Base-by-base conservation (phyloP, 2,888 invertebrate genomes). In the Rotaria macrura region DNA sequence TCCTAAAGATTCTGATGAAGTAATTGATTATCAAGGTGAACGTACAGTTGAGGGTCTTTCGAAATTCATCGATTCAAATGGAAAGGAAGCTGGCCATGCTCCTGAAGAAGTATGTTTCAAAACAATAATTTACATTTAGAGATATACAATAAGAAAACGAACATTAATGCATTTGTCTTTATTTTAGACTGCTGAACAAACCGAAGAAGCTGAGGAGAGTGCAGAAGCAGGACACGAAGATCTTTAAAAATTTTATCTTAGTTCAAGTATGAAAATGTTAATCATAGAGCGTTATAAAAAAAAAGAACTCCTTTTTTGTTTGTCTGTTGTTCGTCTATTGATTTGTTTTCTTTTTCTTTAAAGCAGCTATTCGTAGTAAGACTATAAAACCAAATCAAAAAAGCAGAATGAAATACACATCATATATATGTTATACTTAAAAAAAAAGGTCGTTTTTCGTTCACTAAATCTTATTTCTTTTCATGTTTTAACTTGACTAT, bases 21-120 rank as follows among this genome's bases (percentile, higher is more conserved):
- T 91, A 85, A 93, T 98, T 89, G 96, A 97, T 90, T 99, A 95
- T 93, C 95, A 94, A 89, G 96, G 97, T 87, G 97, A 97, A 90
- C 93, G 99, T 90, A 98, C 97, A 88, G 92, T 98, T 88, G 96
- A 95, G 89, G 97, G 94, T 87, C 93, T 99, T 90, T 93, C 94
- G 87, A 95, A 96, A 92, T 99, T 99, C 93, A 92, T 99, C 87
- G 97, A 98, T 91, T 93, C 94, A 87, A 95, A 94, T 89, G 98
- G 98, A 87, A 94, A 93, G 88, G 94, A 94, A 86, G 94, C 94
- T 83, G 90, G 89, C 85, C 90, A 89, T 34, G 87, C 88, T n/a
- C 84, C 88, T 40, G 88, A 88, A 72, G 88, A 88, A 84, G 89
- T 89, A 65, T 34, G 34, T 38, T 20, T 49, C 49, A 49, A 49